Conservation (phyloP, 2,113 vertebrate genomes). For the Hipposideros armiger region DNA sequence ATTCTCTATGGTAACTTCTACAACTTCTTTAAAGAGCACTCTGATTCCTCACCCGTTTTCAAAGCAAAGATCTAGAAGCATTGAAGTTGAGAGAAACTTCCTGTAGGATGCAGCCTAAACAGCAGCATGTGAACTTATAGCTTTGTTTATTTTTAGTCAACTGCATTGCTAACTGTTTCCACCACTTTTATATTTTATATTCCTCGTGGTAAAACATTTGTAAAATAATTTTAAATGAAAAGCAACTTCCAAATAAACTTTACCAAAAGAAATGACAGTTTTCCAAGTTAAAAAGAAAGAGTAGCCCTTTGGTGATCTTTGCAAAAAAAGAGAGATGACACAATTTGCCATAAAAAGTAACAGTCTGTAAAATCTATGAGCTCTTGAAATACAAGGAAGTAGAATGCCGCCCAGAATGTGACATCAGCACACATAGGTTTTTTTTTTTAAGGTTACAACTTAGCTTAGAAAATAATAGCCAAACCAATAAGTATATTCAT, state of each 20-base stretch:
- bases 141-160: slow-evolving; percentile 90
- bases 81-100: slow-evolving; percentile 86
- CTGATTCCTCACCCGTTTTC: slow-evolving; percentile 76
- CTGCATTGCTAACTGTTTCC: slow-evolving; percentile 88
- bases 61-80: slow-evolving; percentile 83
- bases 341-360: slow-evolving; percentile 84
- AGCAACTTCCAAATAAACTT: slow-evolving; percentile 85
- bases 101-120: slow-evolving; percentile 85
- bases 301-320: slow-evolving; percentile 81
- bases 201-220: slow-evolving; percentile 86
- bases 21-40: slow-evolving; percentile 69
- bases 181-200: slow-evolving; percentile 87
- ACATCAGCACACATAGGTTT: slow-evolving; percentile 64
- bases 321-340: slow-evolving; percentile 78
- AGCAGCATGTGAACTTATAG: slow-evolving; percentile 86
- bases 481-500: slow-evolving; percentile 84
- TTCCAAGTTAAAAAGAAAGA: slow-evolving; percentile 68
- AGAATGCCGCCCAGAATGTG: slow-evolving; percentile 78
- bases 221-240: slow-evolving; percentile 86
- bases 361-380: slow-evolving; percentile 84
- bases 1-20: slow-evolving; percentile 74
- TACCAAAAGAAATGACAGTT: slow-evolving; percentile 77
- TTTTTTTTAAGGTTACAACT: slow-evolving; percentile 79
- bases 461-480: slow-evolving; percentile 83
- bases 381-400: slow-evolving; percentile 80